Evolutionary conservation across 23 tunicate species (phyloP), one percentile per base, ranked within the genome.

Genomic region (Ascidia mentula): DNA sequence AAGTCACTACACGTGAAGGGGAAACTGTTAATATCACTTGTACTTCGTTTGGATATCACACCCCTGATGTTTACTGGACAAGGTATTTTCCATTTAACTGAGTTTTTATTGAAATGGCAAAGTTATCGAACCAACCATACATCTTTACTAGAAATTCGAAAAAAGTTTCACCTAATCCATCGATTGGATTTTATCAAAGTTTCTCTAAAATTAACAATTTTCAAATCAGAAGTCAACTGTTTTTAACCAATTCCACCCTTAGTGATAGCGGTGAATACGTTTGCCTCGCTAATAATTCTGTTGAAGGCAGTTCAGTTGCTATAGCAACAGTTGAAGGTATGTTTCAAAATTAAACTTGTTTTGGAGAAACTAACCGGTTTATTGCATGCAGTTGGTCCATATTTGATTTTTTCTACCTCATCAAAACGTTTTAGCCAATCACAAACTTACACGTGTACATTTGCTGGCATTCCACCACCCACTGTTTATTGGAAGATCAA

Each of bases 401-500:
- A 53, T 53, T 3, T 53, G 7, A 5, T 9, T 28, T 53, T 9
- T 53, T 3, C 13, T 53, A 9, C 12, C 24, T 26, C 13, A 28
- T 28, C 65, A 9, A 26, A 6, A 6, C 7, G 2, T 53, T 53
- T 53, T 9, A 53, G 65, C 13, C 65, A 53, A 53, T 53, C 65
- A 53, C 65, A 53, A 9, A 53, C 65, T 26, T 53, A 20, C 24
- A 53, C 65, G 65, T 53, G 65, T 53, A 9, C 65, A 5, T 53
- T 53, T 53, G 24, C 65, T 53, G 65, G 65, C 22, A 28, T 5
- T 6, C 65, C 65, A 3, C 7, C 13, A 3, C 65, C 65, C 22
- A 53, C 65, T 53, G 65, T 53, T 53, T 53, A 53, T 53, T 53
- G 65, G 65, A 53, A 28, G 28, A 53, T 53, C 24, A 53, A 53